Evolutionary conservation across 2,113 vertebrate genomes (phyloP).

Genomic region (Propithecus coquereli): DNA sequence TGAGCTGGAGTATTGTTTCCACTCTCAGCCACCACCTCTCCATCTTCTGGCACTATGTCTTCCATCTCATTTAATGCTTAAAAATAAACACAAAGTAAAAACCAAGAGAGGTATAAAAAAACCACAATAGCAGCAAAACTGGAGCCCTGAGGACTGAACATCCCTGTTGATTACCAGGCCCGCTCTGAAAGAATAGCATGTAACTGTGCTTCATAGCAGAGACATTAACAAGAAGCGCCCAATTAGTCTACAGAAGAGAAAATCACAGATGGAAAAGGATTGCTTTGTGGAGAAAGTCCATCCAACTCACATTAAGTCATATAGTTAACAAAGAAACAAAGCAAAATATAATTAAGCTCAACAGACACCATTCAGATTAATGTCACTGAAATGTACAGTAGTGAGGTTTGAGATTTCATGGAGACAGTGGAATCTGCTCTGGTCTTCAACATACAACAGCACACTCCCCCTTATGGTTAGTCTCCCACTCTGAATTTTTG

Average conservation of each 20-base stretch:
- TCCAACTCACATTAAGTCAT: not conserved
- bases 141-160: not conserved
- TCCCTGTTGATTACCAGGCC: not conserved
- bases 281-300: not conserved
- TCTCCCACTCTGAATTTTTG: not conserved
- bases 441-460: not conserved
- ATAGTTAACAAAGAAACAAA: not conserved
- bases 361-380: not conserved
- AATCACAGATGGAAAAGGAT: not conserved
- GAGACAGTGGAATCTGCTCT: not conserved
- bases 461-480: not conserved
- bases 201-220: not conserved
- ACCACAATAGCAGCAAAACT: not conserved
- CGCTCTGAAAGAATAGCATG: not conserved
- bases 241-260: not conserved
- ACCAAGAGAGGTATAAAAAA: not conserved
- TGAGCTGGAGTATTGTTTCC: conserved; percentile 76
- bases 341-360: not conserved
- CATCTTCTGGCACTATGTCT: conserved; percentile 88
- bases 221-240: not conserved
- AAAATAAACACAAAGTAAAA: conserved; percentile 56
- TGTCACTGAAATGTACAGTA: not conserved
- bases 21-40: conserved; percentile 80
- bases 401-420: not conserved
- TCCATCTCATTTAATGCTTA: conserved; percentile 91